Base-by-base conservation (phyloP, 2,888 invertebrate species). In the Phania funesta region DNA sequence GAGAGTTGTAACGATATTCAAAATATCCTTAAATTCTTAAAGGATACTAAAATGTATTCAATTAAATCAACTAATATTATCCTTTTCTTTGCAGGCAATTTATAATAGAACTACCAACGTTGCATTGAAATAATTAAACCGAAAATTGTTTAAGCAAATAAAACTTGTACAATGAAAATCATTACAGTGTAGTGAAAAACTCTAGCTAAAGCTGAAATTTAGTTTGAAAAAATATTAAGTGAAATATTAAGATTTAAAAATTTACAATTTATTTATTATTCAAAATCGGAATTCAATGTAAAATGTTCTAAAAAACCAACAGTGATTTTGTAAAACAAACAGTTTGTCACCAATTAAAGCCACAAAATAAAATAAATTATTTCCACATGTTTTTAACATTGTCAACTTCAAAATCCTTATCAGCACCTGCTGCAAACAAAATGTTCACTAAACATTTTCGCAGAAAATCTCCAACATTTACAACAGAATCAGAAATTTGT, bases 361-460 rank as follows among this genome's bases (percentile, higher is more conserved):
- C 54, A 54, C 4, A 9, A 60, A 20, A 18, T 0, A 74, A 67
- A 65, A 38, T 11, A 68, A 68, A 58, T 20, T 35, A 64, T 65
- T 38, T 62, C 9, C 29, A 24, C 24, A 79, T 79, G 78, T 32
- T 38, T 78, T 64, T 50, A 67, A 44, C 56, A 44, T 8, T 44
- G 6, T 64, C 44, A 32, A 24, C 16, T 11, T n/a, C 7, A 56
- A 46, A 46, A 8, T 24, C 41, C 5, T 24, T 52, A 26, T 38
- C 32, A 50, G 44, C 78, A 65, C 62, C 70, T 83, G 83, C 84
- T 71, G 83, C 80, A 86, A 89, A 87, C 85, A 90, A 88, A 90
- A 90, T 90, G 91, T 90, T 90, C 87, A 90, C 88, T 85, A 90
- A 90, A 89, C 90, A 90, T 87, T 90, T 88, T 87, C 89, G 91